Evolutionary conservation across 1,140 invertebrate species (phyloP).

Genomic region (Lepidotrigona ventralis): DNA sequence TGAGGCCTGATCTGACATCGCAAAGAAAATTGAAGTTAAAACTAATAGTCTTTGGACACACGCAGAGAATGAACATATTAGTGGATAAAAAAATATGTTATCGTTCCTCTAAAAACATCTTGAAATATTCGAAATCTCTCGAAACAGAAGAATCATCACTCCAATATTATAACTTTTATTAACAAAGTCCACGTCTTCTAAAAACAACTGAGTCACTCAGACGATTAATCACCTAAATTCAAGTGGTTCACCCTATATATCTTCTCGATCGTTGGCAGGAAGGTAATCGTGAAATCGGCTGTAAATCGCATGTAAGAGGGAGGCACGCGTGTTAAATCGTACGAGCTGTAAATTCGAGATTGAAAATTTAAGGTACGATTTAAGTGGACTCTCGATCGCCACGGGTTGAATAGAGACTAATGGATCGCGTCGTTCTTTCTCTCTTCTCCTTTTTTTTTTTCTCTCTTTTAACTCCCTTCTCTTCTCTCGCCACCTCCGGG

Average conservation of each 20-base stretch:
- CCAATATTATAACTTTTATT: too few species aligned
- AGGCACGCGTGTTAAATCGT: background rate
- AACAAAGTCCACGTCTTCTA: too few species aligned
- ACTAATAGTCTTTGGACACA: too few species aligned
- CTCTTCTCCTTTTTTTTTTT: background rate
- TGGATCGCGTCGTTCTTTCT: slow-evolving; percentile 20
- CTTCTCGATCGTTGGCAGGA: background rate
- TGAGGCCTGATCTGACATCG: too few species aligned
- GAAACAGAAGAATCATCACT: too few species aligned
- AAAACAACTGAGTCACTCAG: too few species aligned
- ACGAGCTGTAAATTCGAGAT: background rate
- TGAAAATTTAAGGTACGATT: slow-evolving; percentile 15
- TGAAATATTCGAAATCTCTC: too few species aligned
- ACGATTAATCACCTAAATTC: too few species aligned
- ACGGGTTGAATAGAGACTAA: slow-evolving; percentile 20
- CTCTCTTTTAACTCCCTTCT: background rate
- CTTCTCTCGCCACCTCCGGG: background rate
- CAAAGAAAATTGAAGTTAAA: too few species aligned
- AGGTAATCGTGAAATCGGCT: background rate
- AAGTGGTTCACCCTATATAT: background rate
- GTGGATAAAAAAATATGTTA: too few species aligned
- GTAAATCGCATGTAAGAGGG: background rate
- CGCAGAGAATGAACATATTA: too few species aligned
- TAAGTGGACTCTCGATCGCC: background rate
- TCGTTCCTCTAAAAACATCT: too few species aligned